These are phyloP conservation scores for Cantharis lateralis DNA, from an alignment of 2,888 invertebrate species.

Conservation along the genomic window DNA sequence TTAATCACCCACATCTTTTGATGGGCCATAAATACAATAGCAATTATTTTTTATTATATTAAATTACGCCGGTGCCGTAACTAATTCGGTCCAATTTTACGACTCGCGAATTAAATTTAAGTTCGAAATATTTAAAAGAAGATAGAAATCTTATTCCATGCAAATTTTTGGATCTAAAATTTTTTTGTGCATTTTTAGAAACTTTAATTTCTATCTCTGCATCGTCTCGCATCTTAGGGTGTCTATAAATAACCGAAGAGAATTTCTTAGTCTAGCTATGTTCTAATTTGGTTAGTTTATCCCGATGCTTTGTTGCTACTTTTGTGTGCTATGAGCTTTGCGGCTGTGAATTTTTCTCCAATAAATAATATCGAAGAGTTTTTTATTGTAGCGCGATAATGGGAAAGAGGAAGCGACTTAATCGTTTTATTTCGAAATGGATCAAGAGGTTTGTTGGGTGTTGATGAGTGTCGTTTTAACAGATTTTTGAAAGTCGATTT, in stretches of 20 bases:
- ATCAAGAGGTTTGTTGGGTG: slow-evolving; percentile 51
- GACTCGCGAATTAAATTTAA: background rate
- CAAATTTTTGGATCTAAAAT: background rate
- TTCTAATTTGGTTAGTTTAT: slow-evolving; percentile 38
- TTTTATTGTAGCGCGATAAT: slow-evolving; percentile 35
- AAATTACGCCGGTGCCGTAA: background rate
- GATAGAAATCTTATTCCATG: background rate
- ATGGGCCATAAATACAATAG: background rate
- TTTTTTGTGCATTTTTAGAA: slow-evolving; percentile 4
- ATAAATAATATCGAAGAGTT: background rate
- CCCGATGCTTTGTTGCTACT: slow-evolving; percentile 11
- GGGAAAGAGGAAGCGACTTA: slow-evolving; percentile 53
- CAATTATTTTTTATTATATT: background rate
- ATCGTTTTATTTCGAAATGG: slow-evolving; percentile 54
- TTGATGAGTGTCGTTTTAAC: slow-evolving; percentile 2
- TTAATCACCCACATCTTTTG: background rate
- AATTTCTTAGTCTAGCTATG: slow-evolving; percentile 38
- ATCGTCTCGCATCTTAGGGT: slow-evolving; percentile 27
- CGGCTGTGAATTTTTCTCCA: background rate
- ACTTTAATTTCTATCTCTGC: slow-evolving; percentile 13
- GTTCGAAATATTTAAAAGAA: background rate
- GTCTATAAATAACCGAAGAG: slow-evolving; percentile 39
- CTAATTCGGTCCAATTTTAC: background rate
- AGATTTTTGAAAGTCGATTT: background rate
- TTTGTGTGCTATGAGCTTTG: background rate